Conservation (phyloP, 2,888 invertebrate species). For the Andricus curvator region DNA sequence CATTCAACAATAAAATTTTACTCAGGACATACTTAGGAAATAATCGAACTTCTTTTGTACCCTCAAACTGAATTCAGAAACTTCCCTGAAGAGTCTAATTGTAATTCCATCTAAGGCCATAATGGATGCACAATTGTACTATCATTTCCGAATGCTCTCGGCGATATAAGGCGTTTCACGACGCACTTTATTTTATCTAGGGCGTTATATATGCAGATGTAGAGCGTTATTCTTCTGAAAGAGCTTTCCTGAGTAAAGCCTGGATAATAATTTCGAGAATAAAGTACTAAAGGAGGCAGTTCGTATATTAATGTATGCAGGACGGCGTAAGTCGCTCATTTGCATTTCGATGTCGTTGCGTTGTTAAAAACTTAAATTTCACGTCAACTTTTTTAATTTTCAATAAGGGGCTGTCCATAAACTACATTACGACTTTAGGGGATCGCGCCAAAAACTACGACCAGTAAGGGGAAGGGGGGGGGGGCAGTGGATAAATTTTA, state of each 20-base stretch:
- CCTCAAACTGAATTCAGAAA: not conserved
- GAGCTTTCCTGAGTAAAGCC: constrained; percentile 49
- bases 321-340: constrained; percentile 30
- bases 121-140: constrained; percentile 18
- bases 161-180: constrained; percentile 28
- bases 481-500: too few relatives aligned
- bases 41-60: constrained; percentile 10
- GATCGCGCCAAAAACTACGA: too few relatives aligned
- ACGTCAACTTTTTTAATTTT: constrained; percentile 24
- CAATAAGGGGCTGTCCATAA: not conserved
- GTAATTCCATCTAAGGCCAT: not conserved
- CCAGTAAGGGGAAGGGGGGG: too few relatives aligned
- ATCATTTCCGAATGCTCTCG: constrained; percentile 8
- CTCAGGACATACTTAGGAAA: not conserved
- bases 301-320: constrained; percentile 40
- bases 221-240: constrained; percentile 47
- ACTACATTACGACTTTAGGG: too few relatives aligned
- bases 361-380: not conserved
- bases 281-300: constrained; percentile 47
- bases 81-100: constrained; percentile 11
- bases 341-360: constrained; percentile 24
- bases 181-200: constrained; percentile 32
- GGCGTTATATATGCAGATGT: constrained; percentile 50
- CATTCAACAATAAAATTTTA: not conserved
- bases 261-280: constrained; percentile 51